Evolutionary conservation across 2,113 vertebrate genomes (phyloP), one percentile per base, ranked within the genome.

Genomic region (Bothrops jararaca): DNA sequence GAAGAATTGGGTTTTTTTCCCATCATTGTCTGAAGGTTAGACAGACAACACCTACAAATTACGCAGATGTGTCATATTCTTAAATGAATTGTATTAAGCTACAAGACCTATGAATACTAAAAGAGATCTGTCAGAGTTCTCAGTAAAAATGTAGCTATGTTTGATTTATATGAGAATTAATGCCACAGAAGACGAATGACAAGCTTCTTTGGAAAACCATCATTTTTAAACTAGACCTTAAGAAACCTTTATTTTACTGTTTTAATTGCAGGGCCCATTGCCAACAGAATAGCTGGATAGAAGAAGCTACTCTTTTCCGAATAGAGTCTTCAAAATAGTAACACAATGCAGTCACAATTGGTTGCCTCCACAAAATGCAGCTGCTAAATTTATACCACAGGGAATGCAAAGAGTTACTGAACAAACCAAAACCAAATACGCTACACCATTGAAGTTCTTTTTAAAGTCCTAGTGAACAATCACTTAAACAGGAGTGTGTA

Each of bases 31-130:
- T 97, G 94, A 97, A 97, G 95, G 94, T 96, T 97, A 97, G 93
- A 93, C 92, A 97, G 93, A 97, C 95, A 97, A 96, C 94, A 96
- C 94, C 95, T 97, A 97, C 94, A 96, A 96, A 97, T 97, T 96
- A 96, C 87, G 95, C 24, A 96, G 94, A 96, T 96, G 52, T 95
- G 93, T 94, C 95, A 95, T 95, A 95, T 94, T 95, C 93, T 95
- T 97, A 97, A 97, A 96, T 96, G 93, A 97, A 97, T 96, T 97
- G 91, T 95, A 94, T 97, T 97, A 96, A 92, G 94, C 93, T 5
- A 3, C 92, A 96, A 92, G 94, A 96, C 94, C 96, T 97, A 93
- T 97, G 95, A 97, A 96, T 97, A 95, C 92, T 96, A 93, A 97
- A 96, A 96, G 86, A 95, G 94, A 95, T 90, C 89, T 95, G 94